phyloP scores from a whole-genome alignment of 2,113 vertebrate genomes.

The Otocyon megalotis region DNA sequence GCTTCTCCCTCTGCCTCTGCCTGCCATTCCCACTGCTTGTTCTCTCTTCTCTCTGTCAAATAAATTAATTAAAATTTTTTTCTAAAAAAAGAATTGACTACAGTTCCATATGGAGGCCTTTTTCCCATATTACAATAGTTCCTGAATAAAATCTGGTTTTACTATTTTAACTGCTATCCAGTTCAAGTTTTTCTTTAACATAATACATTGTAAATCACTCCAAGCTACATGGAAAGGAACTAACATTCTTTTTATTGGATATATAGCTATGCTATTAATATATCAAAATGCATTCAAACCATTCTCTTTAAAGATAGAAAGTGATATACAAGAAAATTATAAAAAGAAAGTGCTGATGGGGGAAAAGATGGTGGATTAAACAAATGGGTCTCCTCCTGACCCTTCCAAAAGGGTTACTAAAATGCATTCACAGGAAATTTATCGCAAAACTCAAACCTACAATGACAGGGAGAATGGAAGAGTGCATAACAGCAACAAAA shows the following conservation, averaged over 20 bases:
- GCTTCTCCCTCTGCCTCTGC: no score
- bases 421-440: constrained; percentile 2
- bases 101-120: background rate
- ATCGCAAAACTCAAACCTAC: background rate
- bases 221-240: background rate
- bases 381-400: background rate
- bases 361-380: background rate
- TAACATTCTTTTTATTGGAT: background rate
- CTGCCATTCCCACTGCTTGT: no score
- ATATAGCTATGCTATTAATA: background rate
- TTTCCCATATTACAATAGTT: background rate
- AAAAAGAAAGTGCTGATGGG: background rate
- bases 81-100: background rate
- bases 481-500: background rate
- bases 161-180: background rate
- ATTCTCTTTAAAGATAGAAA: background rate
- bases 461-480: background rate
- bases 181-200: background rate
- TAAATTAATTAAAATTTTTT: no score
- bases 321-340: background rate
- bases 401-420: background rate
- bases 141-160: background rate
- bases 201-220: background rate
- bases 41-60: no score
- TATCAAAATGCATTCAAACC: background rate